Conservation (phyloP, 2,113 vertebrate species). For the Upupa epops region DNA sequence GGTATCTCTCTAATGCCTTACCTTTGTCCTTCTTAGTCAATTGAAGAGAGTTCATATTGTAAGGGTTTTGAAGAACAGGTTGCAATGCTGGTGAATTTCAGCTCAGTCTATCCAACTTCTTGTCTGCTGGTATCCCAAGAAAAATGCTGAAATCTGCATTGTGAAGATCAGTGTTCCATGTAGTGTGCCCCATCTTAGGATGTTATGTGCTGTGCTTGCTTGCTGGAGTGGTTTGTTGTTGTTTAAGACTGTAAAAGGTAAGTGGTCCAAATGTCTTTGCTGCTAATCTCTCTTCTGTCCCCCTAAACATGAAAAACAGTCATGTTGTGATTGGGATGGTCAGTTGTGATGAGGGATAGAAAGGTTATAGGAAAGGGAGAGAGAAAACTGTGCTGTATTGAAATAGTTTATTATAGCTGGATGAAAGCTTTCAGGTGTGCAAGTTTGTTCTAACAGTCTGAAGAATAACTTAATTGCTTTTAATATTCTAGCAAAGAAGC, state of each 20-base stretch:
- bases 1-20: neutral
- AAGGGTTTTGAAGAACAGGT: neutral
- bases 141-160: neutral
- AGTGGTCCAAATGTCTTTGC: neutral
- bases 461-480: neutral
- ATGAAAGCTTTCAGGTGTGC: neutral
- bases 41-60: rapidly evolving
- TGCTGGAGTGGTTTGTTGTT: neutral
- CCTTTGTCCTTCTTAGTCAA: neutral
- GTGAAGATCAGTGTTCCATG: neutral
- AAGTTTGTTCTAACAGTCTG: neutral
- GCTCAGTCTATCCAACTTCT: neutral
- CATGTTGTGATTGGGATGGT: neutral
- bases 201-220: neutral
- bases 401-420: neutral
- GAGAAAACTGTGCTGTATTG: neutral
- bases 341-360: rapidly evolving
- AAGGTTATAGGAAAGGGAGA: neutral
- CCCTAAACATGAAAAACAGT: neutral
- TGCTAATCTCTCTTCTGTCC: neutral
- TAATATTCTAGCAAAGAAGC: neutral
- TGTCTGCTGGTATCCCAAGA: neutral
- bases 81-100: neutral
- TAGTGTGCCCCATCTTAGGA: neutral
- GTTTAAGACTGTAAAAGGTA: neutral